Conservation (phyloP, 2,797 vertebrate genomes). For the Periophthalmus magnuspinnatus region DNA sequence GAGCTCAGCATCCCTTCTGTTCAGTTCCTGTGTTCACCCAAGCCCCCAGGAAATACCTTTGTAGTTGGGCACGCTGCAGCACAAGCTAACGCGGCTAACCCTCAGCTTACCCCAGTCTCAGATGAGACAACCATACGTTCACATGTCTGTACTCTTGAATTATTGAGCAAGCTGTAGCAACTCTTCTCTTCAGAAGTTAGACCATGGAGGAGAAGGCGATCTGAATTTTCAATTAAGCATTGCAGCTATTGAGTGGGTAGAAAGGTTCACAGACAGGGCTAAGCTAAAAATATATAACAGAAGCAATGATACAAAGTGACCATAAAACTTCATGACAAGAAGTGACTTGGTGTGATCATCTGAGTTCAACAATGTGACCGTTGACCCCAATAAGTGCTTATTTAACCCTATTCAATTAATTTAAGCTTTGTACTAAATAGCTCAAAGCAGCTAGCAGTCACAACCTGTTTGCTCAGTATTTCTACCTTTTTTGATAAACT, state of each 20-base stretch:
- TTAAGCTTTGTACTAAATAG: not conserved
- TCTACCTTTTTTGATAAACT: too few species aligned
- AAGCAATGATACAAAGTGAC: not conserved
- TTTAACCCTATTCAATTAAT: not conserved
- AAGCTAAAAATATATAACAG: not conserved
- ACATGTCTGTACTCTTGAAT: slow-evolving; percentile 71
- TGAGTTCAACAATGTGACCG: slow-evolving; percentile 1
- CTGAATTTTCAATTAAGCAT: slow-evolving; percentile 61
- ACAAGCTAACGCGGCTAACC: slow-evolving; percentile 61
- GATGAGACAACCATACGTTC: slow-evolving; percentile 63
- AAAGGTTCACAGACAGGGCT: slow-evolving; percentile 1
- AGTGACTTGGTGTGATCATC: not conserved
- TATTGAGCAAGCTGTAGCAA: slow-evolving; percentile 63
- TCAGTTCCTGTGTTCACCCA: slow-evolving; percentile 51
- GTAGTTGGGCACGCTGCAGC: slow-evolving; percentile 65
- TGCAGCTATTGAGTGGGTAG: slow-evolving; percentile 40
- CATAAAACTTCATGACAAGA: not conserved
- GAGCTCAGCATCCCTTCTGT: slow-evolving; percentile 47
- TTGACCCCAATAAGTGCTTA: not conserved
- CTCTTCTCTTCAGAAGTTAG: slow-evolving; percentile 70
- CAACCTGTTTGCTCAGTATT: not conserved
- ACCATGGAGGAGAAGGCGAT: slow-evolving; percentile 46
- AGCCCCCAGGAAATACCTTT: slow-evolving; percentile 71
- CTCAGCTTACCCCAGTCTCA: slow-evolving; percentile 68
- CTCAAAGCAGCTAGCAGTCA: not conserved